A percentile compares a stretch with the other conserved stretches of the same genome.
Evolutionary conservation across 2,888 invertebrate species (phyloP).

Genomic region (Lacanobia oleracea): DNA sequence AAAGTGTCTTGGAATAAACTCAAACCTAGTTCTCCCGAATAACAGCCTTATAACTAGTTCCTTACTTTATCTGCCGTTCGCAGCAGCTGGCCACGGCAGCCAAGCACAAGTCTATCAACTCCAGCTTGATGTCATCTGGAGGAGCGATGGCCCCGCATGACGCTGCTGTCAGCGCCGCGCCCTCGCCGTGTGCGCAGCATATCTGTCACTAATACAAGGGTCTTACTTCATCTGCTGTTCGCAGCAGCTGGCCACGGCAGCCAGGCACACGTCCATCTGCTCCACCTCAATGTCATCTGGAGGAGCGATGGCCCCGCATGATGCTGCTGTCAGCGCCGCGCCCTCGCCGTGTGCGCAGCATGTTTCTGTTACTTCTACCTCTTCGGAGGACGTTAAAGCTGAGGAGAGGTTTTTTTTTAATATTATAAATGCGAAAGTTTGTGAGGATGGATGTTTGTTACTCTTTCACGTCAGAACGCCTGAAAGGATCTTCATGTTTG

Average conservation of each 20-base stretch:
- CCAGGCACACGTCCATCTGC: slow-evolving; percentile 70
- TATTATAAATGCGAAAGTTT: too few species aligned
- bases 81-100: slow-evolving; percentile 75
- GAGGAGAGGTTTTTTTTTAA: too few species aligned
- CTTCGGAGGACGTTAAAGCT: slow-evolving; percentile 78
- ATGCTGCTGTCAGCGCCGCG: slow-evolving; percentile 61
- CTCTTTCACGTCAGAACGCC: too few species aligned
- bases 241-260: slow-evolving; percentile 75
- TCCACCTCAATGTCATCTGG: slow-evolving; percentile 78
- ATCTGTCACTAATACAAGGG: slow-evolving; percentile 76
- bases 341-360: slow-evolving; percentile 79
- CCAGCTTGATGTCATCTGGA: slow-evolving; percentile 76
- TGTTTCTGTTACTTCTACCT: slow-evolving; percentile 72
- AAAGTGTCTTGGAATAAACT: too few species aligned
- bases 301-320: slow-evolving; percentile 68
- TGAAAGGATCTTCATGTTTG: too few species aligned
- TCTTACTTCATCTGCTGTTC: slow-evolving; percentile 78
- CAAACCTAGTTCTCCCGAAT: too few species aligned
- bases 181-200: slow-evolving; percentile 79
- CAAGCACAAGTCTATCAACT: slow-evolving; percentile 72
- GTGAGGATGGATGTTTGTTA: too few species aligned
- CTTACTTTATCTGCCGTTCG: slow-evolving; percentile 77
- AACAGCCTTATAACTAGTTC: too few species aligned
- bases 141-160: slow-evolving; percentile 69
- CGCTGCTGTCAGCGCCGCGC: slow-evolving; percentile 60